These are phyloP conservation scores for Helicoverpa armigera DNA, from an alignment of 1,140 invertebrate genomes.

Conservation along the genomic window DNA sequence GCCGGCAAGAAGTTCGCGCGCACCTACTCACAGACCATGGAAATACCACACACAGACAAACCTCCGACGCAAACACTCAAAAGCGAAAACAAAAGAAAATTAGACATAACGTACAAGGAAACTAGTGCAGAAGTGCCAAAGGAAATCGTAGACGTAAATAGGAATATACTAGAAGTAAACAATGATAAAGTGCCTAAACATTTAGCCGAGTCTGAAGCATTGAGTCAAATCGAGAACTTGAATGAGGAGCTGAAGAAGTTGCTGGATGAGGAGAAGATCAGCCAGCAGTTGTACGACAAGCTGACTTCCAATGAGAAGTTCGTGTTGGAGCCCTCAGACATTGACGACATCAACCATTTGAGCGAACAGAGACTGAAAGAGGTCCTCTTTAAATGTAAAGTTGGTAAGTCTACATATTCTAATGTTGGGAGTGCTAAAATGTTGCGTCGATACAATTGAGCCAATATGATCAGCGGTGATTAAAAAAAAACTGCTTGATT, in stretches of 20 bases:
- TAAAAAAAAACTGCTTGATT: too few relatives aligned
- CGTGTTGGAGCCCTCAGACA: conserved; percentile 77
- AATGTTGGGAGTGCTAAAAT: neutral
- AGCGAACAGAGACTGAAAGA: conserved; percentile 73
- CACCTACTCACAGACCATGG: conserved; percentile 87
- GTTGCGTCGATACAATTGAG: too few relatives aligned
- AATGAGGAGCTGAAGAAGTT: conserved; percentile 70
- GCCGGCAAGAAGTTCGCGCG: conserved; percentile 94
- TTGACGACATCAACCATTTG: conserved; percentile 82
- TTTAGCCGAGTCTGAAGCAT: conserved; percentile 52
- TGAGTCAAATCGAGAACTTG: conserved; percentile 61
- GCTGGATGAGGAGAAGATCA: conserved; percentile 76
- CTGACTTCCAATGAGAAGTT: conserved; percentile 81
- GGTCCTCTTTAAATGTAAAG: conserved; percentile 70
- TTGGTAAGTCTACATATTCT: conserved; percentile 56
- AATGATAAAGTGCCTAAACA: conserved; percentile 60
- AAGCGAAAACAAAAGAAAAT: conserved; percentile 60
- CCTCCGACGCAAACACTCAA: conserved; percentile 49
- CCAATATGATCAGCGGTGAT: too few relatives aligned
- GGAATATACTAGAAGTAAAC: conserved; percentile 59
- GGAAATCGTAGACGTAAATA: conserved; percentile 55
- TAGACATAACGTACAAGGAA: conserved; percentile 78
- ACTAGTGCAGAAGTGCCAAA: conserved; percentile 39
- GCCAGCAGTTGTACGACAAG: conserved; percentile 77
- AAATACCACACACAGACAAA: conserved; percentile 46